Evolutionary conservation across 2,797 vertebrate genomes (phyloP), one percentile per base, ranked within the genome.

Genomic region (Streptopelia turtur): DNA sequence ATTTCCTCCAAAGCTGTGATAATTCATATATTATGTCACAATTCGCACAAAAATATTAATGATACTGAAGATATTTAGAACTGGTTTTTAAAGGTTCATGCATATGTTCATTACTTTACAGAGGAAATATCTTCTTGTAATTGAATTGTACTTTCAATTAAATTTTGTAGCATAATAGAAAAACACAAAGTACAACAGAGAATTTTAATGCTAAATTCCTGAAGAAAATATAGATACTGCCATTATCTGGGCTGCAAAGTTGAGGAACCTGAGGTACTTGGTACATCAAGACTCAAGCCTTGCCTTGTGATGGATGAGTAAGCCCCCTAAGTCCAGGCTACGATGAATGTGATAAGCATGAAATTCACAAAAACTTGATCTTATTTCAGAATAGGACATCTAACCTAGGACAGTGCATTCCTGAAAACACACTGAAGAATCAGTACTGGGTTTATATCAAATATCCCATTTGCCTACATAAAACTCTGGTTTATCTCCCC

Each of bases 101-200:
- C 15, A 82, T 52, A 13, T 64, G 27, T 70, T 92, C 22, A 41
- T 79, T 84, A 78, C 24, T 69, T 88, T 79, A 65, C 10, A 87
- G 17, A 15, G 80, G 31, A 4, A 82, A 76, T 59, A 77, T 43
- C 13, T 70, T 75, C 5, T 78, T 86, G 81, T 82, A 94, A 66
- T 49, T 84, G 37, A 90, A 79, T 90, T 92, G 39, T 84, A 4
- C 8, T 76, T 90, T 89, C 81, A 87, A 77, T 76, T 83, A 89
- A 27, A 77, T 90, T 90, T 76, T 79, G 8, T 39, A 27, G 0
- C 35, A 16, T 30, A 50, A 50, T 35, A 70, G 30, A 52, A 89
- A 89, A 89, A 6, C 8, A n/a, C 9, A 61, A 77, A 16, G 20
- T 87, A 41, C 2, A 68, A 23, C 9, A 4, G 22, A 82, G 18